These are phyloP conservation scores for Adoxophyes honmai DNA, from an alignment of 1,140 invertebrate species.

Conservation along the genomic window DNA sequence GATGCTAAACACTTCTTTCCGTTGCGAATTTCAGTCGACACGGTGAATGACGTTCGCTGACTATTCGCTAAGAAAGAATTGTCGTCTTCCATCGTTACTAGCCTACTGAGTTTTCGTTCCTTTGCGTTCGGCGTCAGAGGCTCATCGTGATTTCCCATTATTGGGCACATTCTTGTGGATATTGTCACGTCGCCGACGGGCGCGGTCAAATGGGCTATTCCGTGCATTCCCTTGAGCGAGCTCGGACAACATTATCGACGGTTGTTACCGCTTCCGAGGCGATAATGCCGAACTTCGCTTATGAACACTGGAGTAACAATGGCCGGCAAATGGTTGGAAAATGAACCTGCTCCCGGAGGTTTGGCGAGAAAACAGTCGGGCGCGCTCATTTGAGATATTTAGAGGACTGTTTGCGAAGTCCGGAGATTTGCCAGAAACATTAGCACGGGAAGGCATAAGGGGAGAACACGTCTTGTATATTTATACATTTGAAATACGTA, in stretches of 20 bases:
- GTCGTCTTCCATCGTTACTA: neutral
- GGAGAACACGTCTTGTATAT: no score
- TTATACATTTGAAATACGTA: no score
- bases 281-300: conserved; percentile 13
- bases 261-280: conserved; percentile 23
- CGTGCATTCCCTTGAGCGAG: conserved; percentile 19
- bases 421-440: no score
- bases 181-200: conserved; percentile 27
- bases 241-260: conserved; percentile 26
- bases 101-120: neutral
- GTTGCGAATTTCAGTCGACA: no score
- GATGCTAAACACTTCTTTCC: no score
- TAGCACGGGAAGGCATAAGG: no score
- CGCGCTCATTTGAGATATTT: neutral
- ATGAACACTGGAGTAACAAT: conserved; percentile 5
- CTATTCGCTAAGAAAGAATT: no score
- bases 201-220: conserved; percentile 27
- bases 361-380: neutral
- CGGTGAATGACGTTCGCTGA: no score
- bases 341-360: neutral
- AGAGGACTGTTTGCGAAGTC: neutral
- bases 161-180: conserved; percentile 29
- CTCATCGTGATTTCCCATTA: conserved; percentile 25
- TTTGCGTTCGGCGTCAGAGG: neutral
- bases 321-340: conserved; percentile 6